phyloP scores from a whole-genome alignment of 2,113 vertebrate genomes.

The Cavia porcellus region DNA sequence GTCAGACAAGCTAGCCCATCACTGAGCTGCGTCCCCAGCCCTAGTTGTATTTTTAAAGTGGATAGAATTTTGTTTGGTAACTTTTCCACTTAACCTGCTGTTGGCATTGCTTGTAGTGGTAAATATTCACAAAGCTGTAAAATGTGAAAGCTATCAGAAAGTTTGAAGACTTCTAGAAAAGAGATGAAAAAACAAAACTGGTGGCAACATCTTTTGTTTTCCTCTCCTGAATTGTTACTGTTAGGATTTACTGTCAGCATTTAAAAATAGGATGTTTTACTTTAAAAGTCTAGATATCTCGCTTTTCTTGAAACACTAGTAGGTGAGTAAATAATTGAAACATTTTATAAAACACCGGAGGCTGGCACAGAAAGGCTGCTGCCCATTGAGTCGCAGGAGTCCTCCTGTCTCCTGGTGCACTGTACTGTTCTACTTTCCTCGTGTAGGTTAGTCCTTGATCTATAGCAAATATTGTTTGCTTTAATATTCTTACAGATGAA shows the following conservation, averaged over 20 bases:
- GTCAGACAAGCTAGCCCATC: background rate
- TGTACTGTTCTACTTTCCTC: background rate
- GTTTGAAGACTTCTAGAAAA: background rate
- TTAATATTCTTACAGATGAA: background rate
- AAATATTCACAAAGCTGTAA: background rate
- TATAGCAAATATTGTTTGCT: background rate
- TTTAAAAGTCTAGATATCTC: background rate
- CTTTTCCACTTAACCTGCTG: conserved; percentile 11
- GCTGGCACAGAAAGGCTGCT: background rate
- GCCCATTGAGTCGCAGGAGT: too few relatives aligned
- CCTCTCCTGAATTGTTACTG: background rate
- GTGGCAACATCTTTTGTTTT: background rate
- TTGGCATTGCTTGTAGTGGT: background rate
- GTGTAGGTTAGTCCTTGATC: background rate
- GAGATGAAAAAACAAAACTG: background rate
- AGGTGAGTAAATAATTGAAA: background rate
- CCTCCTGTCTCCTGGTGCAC: background rate
- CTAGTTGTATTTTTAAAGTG: background rate
- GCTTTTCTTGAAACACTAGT: background rate
- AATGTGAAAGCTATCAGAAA: background rate
- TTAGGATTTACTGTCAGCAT: background rate
- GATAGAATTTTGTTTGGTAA: background rate
- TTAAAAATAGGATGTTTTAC: conserved; percentile 10
- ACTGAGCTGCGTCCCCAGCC: background rate
- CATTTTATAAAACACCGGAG: background rate